Conservation (phyloP, 1,140 invertebrate genomes). For the Dendrolimus punctatus region DNA sequence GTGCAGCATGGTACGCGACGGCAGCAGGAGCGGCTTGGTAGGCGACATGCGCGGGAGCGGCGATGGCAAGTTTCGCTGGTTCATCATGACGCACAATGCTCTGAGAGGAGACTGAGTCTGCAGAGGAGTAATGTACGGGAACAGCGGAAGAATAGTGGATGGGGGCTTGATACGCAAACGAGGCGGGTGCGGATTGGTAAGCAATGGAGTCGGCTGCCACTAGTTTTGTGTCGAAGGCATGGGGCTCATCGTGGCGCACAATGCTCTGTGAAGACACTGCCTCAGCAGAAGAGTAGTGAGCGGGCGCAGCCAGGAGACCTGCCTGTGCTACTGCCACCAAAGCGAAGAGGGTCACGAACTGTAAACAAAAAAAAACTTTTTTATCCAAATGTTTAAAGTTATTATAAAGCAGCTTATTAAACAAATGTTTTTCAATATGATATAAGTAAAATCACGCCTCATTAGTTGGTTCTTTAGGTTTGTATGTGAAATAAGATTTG, state of each 20-base stretch:
- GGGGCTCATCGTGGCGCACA: slow-evolving; percentile 29
- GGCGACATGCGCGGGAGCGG: slow-evolving; percentile 16
- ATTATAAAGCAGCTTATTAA: no score
- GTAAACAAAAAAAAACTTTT: slow-evolving; percentile 12
- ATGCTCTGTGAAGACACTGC: slow-evolving; percentile 51
- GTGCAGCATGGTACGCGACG: slow-evolving; percentile 72
- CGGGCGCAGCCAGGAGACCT: slow-evolving; percentile 30
- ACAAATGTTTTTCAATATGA: no score
- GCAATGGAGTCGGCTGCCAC: slow-evolving; percentile 48
- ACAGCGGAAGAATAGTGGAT: slow-evolving; percentile 1
- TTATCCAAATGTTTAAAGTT: no score
- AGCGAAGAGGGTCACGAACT: slow-evolving; percentile 41
- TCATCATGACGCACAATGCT: slow-evolving; percentile 38
- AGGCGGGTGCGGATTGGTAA: slow-evolving; percentile 52
- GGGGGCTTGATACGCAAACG: slow-evolving; percentile 28
- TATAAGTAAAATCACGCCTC: no score
- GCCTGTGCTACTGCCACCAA: slow-evolving; percentile 38
- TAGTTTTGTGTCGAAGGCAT: slow-evolving; percentile 13
- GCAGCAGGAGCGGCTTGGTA: slow-evolving; percentile 64
- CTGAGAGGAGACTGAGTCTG: slow-evolving; percentile 38
- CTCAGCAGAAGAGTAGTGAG: slow-evolving; percentile 38
- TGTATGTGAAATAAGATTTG: no score
- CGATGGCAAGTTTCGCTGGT: slow-evolving; percentile 15
- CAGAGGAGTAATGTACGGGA: slow-evolving; percentile 32
- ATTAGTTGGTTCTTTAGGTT: no score